phyloP scores from a whole-genome alignment of 2,888 invertebrate genomes.

The Acanthococcus lagerstroemiae region DNA sequence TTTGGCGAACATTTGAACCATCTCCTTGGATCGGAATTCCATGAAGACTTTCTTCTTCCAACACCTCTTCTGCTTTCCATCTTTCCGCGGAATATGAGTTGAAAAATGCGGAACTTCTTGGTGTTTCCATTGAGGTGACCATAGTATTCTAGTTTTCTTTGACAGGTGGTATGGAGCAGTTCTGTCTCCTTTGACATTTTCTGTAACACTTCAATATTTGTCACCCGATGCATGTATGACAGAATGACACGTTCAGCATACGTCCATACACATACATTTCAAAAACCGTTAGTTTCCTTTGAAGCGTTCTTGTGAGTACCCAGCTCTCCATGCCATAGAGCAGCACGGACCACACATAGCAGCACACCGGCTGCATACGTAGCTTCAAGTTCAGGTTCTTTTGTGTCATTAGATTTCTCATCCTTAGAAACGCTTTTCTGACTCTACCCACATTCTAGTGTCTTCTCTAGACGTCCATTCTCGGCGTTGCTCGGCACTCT shows the following conservation, averaged over 20 bases:
- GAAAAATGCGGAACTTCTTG: neutral
- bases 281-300: neutral
- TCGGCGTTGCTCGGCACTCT: too few species aligned
- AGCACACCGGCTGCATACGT: neutral
- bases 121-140: neutral
- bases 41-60: neutral
- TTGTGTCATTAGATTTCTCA: neutral
- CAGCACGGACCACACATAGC: conserved; percentile 2
- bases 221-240: neutral
- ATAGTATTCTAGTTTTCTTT: conserved; percentile 1
- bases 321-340: conserved; percentile 15
- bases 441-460: neutral
- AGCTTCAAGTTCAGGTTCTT: too few species aligned
- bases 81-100: neutral
- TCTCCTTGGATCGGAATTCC: neutral
- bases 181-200: conserved; percentile 2
- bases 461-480: too few species aligned
- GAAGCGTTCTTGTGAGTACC: neutral
- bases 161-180: neutral
- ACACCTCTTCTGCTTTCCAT: neutral
- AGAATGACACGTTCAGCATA: neutral
- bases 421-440: neutral
- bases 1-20: neutral
- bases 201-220: conserved; percentile 2
- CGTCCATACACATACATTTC: conserved; percentile 7